These are phyloP conservation scores for Chiloscyllium plagiosum DNA, from an alignment of 2,113 vertebrate species.

Conservation along the genomic window DNA sequence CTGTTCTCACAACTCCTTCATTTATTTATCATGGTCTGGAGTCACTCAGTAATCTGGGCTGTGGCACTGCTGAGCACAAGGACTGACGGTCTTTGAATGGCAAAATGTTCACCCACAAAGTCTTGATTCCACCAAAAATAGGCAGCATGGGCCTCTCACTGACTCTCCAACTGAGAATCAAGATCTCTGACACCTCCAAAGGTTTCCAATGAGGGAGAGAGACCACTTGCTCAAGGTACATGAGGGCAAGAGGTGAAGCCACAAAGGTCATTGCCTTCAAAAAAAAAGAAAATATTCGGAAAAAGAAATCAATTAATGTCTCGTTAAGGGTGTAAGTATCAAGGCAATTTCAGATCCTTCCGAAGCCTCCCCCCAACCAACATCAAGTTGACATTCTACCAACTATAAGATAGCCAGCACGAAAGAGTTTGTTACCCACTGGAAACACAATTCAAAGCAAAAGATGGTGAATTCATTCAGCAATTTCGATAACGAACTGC, in stretches of 20 bases:
- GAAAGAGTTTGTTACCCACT: background rate
- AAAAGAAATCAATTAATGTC: background rate
- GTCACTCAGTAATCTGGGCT: too few relatives aligned
- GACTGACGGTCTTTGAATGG: too few relatives aligned
- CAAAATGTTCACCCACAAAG: too few relatives aligned
- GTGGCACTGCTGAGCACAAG: too few relatives aligned
- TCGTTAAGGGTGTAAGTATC: background rate
- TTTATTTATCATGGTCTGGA: too few relatives aligned
- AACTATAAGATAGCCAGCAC: too few relatives aligned
- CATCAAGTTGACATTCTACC: background rate
- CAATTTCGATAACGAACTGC: background rate
- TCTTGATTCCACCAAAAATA: too few relatives aligned
- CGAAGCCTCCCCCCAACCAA: background rate
- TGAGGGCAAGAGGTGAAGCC: background rate
- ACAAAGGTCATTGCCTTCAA: background rate
- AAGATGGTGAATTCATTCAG: background rate
- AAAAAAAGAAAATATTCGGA: background rate
- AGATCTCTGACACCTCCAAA: too few relatives aligned
- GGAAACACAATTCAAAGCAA: background rate
- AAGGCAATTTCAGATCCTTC: background rate
- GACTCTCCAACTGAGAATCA: too few relatives aligned
- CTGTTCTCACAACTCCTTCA: too few relatives aligned
- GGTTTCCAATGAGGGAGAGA: background rate
- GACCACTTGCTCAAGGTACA: background rate
- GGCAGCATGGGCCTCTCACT: too few relatives aligned